phyloP scores from a whole-genome alignment of 1,140 invertebrate species.

The Pissodes strobi region DNA sequence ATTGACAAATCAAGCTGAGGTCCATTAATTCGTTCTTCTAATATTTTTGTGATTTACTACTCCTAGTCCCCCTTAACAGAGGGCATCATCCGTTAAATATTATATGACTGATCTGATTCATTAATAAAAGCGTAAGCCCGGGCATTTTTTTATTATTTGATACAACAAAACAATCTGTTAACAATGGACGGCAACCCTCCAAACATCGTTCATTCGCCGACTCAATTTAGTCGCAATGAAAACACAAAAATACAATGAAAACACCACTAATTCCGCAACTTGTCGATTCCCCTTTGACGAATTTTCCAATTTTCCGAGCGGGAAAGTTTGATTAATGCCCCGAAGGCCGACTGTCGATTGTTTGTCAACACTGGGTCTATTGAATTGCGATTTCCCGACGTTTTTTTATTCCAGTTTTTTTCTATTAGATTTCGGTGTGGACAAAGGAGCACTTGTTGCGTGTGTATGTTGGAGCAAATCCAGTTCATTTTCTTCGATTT shows the following conservation, averaged over 20 bases:
- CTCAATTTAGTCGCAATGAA: constrained; percentile 19
- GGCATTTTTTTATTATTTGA: constrained; percentile 11
- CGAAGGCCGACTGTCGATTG: constrained; percentile 31
- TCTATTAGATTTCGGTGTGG: constrained; percentile 1
- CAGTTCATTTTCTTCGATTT: too few relatives aligned
- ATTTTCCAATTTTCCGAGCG: constrained; percentile 37
- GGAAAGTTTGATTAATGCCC: constrained; percentile 36
- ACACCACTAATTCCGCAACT: constrained; percentile 33
- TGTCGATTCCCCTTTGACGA: constrained; percentile 34
- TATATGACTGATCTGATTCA: constrained; percentile 2
- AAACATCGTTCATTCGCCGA: constrained; percentile 22
- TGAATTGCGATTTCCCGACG: constrained; percentile 24
- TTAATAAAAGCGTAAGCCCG: constrained; percentile 17
- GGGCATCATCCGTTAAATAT: too few relatives aligned
- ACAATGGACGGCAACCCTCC: constrained; percentile 13
- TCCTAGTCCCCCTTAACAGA: too few relatives aligned
- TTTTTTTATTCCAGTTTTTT: constrained; percentile 17
- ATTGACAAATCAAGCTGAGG: too few relatives aligned
- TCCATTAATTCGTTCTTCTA: too few relatives aligned
- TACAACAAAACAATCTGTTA: constrained; percentile 24
- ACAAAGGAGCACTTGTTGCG: constrained; percentile 7
- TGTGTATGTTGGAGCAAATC: too few relatives aligned
- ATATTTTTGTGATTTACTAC: too few relatives aligned
- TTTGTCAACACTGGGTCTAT: constrained; percentile 22
- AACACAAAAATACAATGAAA: constrained; percentile 35